Evolutionary conservation across 1,140 invertebrate species (phyloP), one percentile per base, ranked within the genome.

Genomic region (Drosophila mojavensis): DNA sequence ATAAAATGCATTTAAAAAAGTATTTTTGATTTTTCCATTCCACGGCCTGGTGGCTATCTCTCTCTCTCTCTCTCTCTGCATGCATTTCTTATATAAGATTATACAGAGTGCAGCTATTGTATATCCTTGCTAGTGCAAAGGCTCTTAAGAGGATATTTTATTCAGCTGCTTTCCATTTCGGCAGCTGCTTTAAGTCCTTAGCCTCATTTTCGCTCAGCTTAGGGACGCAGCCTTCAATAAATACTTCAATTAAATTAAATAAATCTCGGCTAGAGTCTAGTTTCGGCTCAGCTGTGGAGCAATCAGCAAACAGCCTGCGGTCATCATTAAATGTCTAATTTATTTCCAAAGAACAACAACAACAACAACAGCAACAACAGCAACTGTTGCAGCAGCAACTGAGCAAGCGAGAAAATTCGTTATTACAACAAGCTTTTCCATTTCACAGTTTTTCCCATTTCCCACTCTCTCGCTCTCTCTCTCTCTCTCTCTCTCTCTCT

Each of bases 261-360:
- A 89, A 89, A 89, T 89, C 84, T 89, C 78, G 54, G 74, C 43
- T 58, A 67, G 73, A 89, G 59, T 47, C 17, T 17, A 47, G 43
- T 45, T 53, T 13, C 30, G 43, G 36, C 9, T 55, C 74, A 39
- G 59, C 54, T 61, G 75, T 66, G 64, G 76, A 86, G 83, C 83
- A 86, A 88, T 83, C 80, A 89, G 68, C 70, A 71, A 81, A 84
- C 80, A 89, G 84, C 84, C 84, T 89, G 84, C 84, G 84, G 84
- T 89, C 84, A 89, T 89, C 84, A 89, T 89, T 89, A 89, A 89
- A 89, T 89, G 84, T 89, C 84, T 89, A 89, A 89, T 89, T 89
- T 89, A 89, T 89, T 89, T 89, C 59, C 33, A 70, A 89, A 79
- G 20, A 2, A 77, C 72, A 84, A 74, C 81, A 86, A 76, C 66